Base-by-base conservation (phyloP, 23 tunicate species). In the Styela clava region DNA sequence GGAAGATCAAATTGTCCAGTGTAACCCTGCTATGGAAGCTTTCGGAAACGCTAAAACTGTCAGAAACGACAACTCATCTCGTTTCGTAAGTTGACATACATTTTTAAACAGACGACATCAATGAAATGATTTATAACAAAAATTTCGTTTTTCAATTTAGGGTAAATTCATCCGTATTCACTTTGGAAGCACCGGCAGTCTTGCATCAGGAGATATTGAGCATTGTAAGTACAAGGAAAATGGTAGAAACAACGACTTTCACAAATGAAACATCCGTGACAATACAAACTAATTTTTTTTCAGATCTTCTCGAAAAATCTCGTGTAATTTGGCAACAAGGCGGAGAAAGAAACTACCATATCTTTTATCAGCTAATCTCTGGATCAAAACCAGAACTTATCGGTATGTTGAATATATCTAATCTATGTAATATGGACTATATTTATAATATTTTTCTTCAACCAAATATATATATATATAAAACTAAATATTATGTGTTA, bases 121-220 rank as follows among this genome's bases (percentile, higher is more conserved):
- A n/a, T n/a, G n/a, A n/a, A n/a, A n/a, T n/a, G n/a, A n/a, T n/a
- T n/a, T n/a, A n/a, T n/a, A n/a, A n/a, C n/a, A n/a, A n/a, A n/a
- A n/a, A n/a, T n/a, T n/a, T n/a, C n/a, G n/a, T n/a, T n/a, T n/a
- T n/a, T n/a, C n/a, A n/a, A n/a, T 19, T 12, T 74, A 91, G 97
- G 98, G 98, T 61, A 94, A 94, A 65, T 94, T 94, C 64, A 94
- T 94, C 71, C 93, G 98, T 88, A 94, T 94, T 84, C 98, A 94
- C 76, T 94, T 94, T 61, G 92, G 92, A 31, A 84, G 88, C 73
- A 94, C 98, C 31, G 98, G 98, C 16, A 79, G 82, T 21, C 67
- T 94, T 73, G 98, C 98, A 22, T 94, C 98, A 24, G 98, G 98
- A 70, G 98, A 94, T 74, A 94, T 94, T 70, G 98, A 94, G 62